These are phyloP conservation scores for Maniola hyperantus DNA, from an alignment of 2,888 invertebrate genomes.

Conservation along the genomic window DNA sequence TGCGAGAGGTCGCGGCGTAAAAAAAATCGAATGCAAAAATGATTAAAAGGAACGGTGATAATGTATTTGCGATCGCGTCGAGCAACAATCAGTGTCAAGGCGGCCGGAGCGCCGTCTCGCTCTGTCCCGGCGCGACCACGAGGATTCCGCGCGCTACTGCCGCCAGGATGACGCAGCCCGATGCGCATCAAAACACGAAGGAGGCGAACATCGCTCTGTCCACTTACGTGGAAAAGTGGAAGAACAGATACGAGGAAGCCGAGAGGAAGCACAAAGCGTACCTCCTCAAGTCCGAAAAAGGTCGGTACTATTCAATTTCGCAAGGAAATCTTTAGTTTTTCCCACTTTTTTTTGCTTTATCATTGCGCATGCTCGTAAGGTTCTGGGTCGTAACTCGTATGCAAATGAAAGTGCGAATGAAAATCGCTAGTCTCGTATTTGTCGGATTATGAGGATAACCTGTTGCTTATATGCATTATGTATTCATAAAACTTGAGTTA, in stretches of 20 bases:
- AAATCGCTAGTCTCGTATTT: conserved; percentile 76
- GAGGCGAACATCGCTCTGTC: conserved; percentile 77
- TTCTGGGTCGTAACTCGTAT: conserved; percentile 53
- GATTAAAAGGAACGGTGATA: conserved; percentile 81
- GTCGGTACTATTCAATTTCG: conserved; percentile 72
- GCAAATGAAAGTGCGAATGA: conserved; percentile 69
- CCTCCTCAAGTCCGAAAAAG: conserved; percentile 87
- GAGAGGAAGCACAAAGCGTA: conserved; percentile 86
- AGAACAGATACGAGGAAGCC: conserved; percentile 86
- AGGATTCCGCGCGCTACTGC: conserved; percentile 79
- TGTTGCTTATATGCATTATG: conserved; percentile 72
- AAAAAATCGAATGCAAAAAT: conserved; percentile 79
- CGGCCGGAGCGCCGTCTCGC: conserved; percentile 74
- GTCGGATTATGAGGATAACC: conserved; percentile 74
- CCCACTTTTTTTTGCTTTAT: conserved; percentile 43
- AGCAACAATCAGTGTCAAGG: conserved; percentile 78
- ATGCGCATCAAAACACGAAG: conserved; percentile 75
- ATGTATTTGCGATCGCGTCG: conserved; percentile 81
- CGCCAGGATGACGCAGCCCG: conserved; percentile 78
- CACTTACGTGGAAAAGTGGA: conserved; percentile 84
- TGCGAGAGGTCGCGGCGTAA: conserved; percentile 70
- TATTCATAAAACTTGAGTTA: conserved; percentile 56
- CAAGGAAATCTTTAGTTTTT: conserved; percentile 47
- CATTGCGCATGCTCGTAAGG: conserved; percentile 70
- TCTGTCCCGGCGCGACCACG: conserved; percentile 71